Evolutionary conservation across 2,888 invertebrate species (phyloP).

Genomic region (Loripinus fragilis): DNA sequence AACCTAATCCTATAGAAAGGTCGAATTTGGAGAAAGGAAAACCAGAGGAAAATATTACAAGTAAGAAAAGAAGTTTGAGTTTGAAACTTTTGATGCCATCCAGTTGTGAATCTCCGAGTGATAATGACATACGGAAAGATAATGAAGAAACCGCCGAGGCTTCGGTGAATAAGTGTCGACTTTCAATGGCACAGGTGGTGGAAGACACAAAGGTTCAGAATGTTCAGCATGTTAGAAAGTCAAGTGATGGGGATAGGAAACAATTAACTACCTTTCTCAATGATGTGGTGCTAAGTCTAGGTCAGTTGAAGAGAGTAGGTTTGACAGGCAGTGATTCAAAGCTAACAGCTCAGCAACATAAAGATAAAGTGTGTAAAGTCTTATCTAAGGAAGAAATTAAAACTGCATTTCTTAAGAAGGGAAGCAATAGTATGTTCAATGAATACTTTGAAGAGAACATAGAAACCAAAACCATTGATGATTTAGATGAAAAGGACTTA

Average conservation of each 20-base stretch:
- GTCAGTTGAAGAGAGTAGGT: background rate
- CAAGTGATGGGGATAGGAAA: conserved; percentile 16
- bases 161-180: conserved; percentile 55
- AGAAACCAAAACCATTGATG: conserved; percentile 75
- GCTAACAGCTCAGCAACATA: background rate
- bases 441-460: conserved; percentile 76
- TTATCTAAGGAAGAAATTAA: conserved; percentile 61
- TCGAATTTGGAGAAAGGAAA: conserved; percentile 19
- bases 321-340: conserved; percentile 10
- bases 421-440: conserved; percentile 78
- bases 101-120: conserved; percentile 15
- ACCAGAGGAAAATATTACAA: background rate
- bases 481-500: conserved; percentile 66
- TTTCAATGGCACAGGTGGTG: conserved; percentile 61
- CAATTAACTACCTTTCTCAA: background rate
- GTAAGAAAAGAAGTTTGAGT: conserved; percentile 15
- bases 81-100: conserved; percentile 23
- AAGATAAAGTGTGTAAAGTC: conserved; percentile 43
- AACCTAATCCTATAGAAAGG: conserved; percentile 17
- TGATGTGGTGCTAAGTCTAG: background rate
- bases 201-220: conserved; percentile 66
- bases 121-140: conserved; percentile 36
- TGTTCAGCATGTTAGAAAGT: conserved; percentile 63
- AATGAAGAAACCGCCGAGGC: conserved; percentile 11
- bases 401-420: conserved; percentile 68